Evolutionary conservation across 2,113 vertebrate species (phyloP), one percentile per base, ranked within the genome.

Genomic region (Panthera leo): DNA sequence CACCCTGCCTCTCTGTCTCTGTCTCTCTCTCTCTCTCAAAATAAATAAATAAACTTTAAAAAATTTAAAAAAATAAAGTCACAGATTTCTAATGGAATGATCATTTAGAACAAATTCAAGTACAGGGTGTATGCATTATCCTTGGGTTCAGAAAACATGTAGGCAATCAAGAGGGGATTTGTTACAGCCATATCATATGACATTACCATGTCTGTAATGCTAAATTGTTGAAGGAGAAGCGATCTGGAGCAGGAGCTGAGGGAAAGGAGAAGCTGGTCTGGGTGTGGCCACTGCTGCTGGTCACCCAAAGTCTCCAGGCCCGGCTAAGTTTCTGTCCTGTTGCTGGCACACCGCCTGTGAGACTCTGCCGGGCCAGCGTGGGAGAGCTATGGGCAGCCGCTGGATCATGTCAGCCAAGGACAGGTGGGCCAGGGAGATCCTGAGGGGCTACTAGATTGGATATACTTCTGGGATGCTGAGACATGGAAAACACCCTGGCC

Each of bases 401-500:
- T 96, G 98, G 98, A 98, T 97, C 98, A 99, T 98, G 98, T 98
- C 99, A 97, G 96, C 98, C 98, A 98, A 98, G 97, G 98, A 99
- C 97, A 98, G 99, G 97, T 97, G 98, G 97, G 99, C 99, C 97
- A 98, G 98, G 97, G 98, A 99, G 98, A 99, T 99, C 92, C 98
- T 99, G 94, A 98, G 98, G 96, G 98, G 99, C 95, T 99, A 61
- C 58, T 61, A 99, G 99, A 99, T 94, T 99, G 99, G 99, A 99
- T 99, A 99, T 99, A 99, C 97, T 99, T 99, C 83, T 99, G 99
- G 58, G 99, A 99, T 99, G 99, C 99, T 34, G 99, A 99, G 97
- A 99, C 99, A 3, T 99, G 99, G 65, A 99, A 99, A 96, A 99
- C 99, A 86, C 99, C 99, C 89, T 99, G 99, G 99, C 99, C 99